Conservation (phyloP, 2,888 invertebrate species). For the Acronicta leporina region DNA sequence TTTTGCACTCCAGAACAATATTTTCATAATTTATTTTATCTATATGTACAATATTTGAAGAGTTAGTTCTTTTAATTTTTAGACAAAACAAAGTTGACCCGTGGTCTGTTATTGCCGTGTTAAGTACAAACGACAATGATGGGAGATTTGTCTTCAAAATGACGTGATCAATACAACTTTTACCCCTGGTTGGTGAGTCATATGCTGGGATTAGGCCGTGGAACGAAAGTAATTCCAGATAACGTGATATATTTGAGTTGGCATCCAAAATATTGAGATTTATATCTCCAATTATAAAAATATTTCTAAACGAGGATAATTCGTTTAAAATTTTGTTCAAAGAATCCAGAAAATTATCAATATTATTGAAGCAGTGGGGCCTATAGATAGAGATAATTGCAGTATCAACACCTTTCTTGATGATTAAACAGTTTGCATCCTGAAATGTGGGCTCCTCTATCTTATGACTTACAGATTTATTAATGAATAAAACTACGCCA, state of each 20-base stretch:
- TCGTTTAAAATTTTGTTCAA: conserved; percentile 1
- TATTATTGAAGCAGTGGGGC: conserved; percentile 8
- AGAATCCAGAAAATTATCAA: conserved; percentile 5
- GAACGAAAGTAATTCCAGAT: conserved; percentile 6
- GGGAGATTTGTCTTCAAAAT: conserved; percentile 9
- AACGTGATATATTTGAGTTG: background rate
- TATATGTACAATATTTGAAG: background rate
- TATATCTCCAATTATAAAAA: conserved; percentile 12
- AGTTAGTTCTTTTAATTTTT: conserved; percentile 1
- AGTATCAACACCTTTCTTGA: conserved; percentile 3
- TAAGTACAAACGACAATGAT: background rate
- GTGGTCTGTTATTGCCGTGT: too few species aligned
- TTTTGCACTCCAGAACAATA: background rate
- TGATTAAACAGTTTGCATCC: conserved; percentile 7
- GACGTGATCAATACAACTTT: conserved; percentile 14
- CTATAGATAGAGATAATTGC: conserved; percentile 8
- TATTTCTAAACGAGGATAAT: conserved; percentile 6
- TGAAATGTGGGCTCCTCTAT: background rate
- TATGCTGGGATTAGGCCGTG: conserved; percentile 8
- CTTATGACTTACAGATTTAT: background rate
- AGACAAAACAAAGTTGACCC: background rate
- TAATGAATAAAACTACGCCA: conserved; percentile 1
- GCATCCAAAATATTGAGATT: conserved; percentile 8
- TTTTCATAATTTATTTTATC: conserved; percentile 2
- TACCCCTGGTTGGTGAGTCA: conserved; percentile 6